These are phyloP conservation scores for Micromys minutus DNA, from an alignment of 2,113 vertebrate genomes.

Conservation along the genomic window DNA sequence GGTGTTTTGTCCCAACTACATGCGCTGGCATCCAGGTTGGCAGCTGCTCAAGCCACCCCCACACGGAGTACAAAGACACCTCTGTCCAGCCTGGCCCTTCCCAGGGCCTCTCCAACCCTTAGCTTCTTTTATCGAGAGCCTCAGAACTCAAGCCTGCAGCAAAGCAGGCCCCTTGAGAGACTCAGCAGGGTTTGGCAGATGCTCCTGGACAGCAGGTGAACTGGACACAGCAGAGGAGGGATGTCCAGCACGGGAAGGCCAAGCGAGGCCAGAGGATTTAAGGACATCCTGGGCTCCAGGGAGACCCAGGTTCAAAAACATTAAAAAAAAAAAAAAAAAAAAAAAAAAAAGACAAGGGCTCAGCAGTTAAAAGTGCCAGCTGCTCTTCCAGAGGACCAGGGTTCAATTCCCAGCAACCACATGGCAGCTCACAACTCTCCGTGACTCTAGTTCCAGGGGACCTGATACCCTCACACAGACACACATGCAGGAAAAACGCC, in stretches of 20 bases:
- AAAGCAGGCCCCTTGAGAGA: background rate
- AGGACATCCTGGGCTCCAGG: background rate
- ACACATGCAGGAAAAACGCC: background rate
- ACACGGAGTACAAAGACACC: conserved; percentile 51
- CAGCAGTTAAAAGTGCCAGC: no score
- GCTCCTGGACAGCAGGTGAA: background rate
- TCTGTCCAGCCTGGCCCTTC: conserved; percentile 42
- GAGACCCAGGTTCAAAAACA: background rate
- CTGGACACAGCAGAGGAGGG: background rate
- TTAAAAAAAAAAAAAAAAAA: background rate
- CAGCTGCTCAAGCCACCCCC: conserved; percentile 23
- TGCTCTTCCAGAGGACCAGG: background rate
- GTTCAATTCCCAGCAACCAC: background rate
- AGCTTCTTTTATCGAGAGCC: background rate
- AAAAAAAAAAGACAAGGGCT: background rate
- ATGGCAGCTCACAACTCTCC: background rate
- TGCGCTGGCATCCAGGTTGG: conserved; percentile 6
- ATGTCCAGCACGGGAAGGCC: background rate
- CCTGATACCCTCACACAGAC: background rate
- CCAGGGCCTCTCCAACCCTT: background rate
- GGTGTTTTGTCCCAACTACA: background rate
- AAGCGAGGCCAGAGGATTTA: background rate
- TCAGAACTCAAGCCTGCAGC: background rate
- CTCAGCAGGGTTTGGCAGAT: background rate
- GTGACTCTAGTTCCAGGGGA: background rate